A percentile compares a stretch with the other conserved stretches of the same genome.
phyloP scores from a whole-genome alignment of 1,140 invertebrate genomes.

The Leptopilina boulardi region DNA sequence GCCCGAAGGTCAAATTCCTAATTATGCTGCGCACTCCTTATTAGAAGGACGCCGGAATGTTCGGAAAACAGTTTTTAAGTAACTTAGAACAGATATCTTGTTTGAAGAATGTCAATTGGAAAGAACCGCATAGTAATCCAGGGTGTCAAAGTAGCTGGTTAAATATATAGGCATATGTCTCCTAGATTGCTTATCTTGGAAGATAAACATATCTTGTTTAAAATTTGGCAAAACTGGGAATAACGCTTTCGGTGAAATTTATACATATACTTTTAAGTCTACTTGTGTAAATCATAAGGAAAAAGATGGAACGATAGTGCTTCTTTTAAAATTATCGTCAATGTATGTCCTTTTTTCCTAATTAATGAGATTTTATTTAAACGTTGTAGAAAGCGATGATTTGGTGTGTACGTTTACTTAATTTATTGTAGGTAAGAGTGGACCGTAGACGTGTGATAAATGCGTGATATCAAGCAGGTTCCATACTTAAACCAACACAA shows the following conservation, averaged over 20 bases:
- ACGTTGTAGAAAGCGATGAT: slow-evolving; percentile 4
- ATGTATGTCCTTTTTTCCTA: neutral
- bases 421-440: neutral
- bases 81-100: slow-evolving; percentile 14
- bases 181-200: neutral
- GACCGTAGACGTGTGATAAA: neutral
- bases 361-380: neutral
- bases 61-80: neutral
- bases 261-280: neutral
- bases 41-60: slow-evolving; percentile 9
- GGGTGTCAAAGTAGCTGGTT: neutral
- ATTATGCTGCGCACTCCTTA: slow-evolving; percentile 27
- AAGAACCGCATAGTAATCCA: neutral
- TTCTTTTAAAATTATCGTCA: neutral
- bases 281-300: too few species aligned
- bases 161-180: slow-evolving; percentile 1
- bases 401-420: neutral
- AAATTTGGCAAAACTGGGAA: neutral
- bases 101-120: slow-evolving; percentile 13
- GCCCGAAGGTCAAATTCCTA: slow-evolving; percentile 22
- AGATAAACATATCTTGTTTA: neutral
- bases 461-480: neutral
- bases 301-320: neutral
- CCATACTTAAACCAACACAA: too few species aligned
- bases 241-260: neutral